Evolutionary conservation across 53 echinoderm and acorn worm genomes (phyloP), one percentile per base, ranked within the genome.

Genomic region (Crossaster papposus): DNA sequence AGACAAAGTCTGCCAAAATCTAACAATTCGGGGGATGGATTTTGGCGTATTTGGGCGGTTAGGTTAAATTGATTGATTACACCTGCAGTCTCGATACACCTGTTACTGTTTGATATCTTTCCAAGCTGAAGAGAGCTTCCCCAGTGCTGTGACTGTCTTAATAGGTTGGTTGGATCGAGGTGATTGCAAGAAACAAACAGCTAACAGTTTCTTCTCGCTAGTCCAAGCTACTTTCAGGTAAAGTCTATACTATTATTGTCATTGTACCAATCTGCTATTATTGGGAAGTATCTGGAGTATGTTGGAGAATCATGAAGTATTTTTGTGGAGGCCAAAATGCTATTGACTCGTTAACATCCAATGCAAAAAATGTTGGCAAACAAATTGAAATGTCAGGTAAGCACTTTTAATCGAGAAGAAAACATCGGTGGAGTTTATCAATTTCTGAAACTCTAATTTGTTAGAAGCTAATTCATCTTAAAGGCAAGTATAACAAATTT

Each of bases 151-250:
- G 5, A 74, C 91, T 14, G 78, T 89, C 12, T 72, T 96, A 36
- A 89, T 95, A 31, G 86, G 89, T 1, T 96, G 96, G 96, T 55
- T 96, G 73, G 96, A 96, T 75, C 83, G 94, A 91, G 96, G 96
- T 5, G 93, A 95, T 63, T 96, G 96, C 77, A 88, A 85, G 85
- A 96, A 96, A 81, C 92, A 85, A 36, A 92, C 92, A 0, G 79
- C 96, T 2, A 86, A 86, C 31, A 90, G 81, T 18, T 96, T 96
- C 91, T 96, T 94, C 80, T 77, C 93, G 34, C 74, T 96, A 23
- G 89, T 96, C 30, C 90, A 95, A 62, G 78, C 88, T 17, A 71
- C 91, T 65, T 92, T 95, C 83, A 88, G 92, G 96, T 96, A 89
- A 65, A 83, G 14, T 51, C 35, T 37, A 18, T 28, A 14, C 9